Percentiles rank a stretch among this genome's conserved stretches.
phyloP scores from a whole-genome alignment of 2,888 invertebrate species.

The Lysandra coridon region DNA sequence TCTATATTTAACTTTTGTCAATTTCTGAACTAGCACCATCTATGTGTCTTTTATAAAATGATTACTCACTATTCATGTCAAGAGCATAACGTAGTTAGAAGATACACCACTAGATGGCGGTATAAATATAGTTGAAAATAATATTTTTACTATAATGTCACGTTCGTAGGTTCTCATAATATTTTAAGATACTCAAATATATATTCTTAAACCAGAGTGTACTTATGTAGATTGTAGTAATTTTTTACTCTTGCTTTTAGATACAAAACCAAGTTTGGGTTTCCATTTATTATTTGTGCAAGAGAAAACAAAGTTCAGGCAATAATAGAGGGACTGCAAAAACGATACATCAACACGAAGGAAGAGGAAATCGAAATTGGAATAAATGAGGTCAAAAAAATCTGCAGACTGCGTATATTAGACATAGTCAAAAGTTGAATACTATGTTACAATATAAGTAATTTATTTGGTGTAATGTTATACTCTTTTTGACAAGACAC shows the following conservation, averaged over 20 bases:
- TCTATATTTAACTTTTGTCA: neutral
- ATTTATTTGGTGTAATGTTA: too few relatives aligned
- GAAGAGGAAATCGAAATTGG: slow-evolving; percentile 79
- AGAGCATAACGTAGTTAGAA: neutral
- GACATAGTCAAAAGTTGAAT: slow-evolving; percentile 65
- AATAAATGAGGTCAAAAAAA: slow-evolving; percentile 85
- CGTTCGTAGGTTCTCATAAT: too few relatives aligned
- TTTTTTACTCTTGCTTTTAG: slow-evolving; percentile 56
- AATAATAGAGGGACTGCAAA: slow-evolving; percentile 79
- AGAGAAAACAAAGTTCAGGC: slow-evolving; percentile 81
- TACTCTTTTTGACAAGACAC: neutral
- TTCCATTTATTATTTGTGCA: slow-evolving; percentile 85
- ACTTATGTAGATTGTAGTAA: too few relatives aligned
- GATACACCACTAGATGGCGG: neutral
- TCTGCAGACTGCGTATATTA: slow-evolving; percentile 80
- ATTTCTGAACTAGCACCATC: neutral
- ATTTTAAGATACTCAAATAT: too few relatives aligned
- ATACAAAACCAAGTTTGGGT: slow-evolving; percentile 83
- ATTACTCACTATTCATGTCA: neutral
- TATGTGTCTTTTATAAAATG: neutral
- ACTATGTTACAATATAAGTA: neutral
- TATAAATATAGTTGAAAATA: neutral
- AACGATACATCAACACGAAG: slow-evolving; percentile 73
- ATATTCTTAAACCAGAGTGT: neutral
- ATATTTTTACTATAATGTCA: too few relatives aligned